phyloP scores from a whole-genome alignment of 2,113 vertebrate genomes.

The Anhinga anhinga region DNA sequence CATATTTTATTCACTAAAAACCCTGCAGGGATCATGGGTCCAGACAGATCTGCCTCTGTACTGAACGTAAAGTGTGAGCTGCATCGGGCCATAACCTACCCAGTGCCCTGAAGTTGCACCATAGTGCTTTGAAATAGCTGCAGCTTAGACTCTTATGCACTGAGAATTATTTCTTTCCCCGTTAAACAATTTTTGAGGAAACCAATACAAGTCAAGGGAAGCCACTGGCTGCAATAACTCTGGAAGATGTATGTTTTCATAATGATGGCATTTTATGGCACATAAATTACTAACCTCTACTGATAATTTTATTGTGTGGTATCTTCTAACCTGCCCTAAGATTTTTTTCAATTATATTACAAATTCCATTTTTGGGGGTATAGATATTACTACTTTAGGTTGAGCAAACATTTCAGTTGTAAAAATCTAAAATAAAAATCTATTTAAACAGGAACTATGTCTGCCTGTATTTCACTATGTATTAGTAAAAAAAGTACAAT shows the following conservation, averaged over 20 bases:
- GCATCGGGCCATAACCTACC: accelerated
- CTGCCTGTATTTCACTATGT: background rate
- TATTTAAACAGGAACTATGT: background rate
- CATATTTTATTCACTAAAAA: background rate
- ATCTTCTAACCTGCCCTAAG: background rate
- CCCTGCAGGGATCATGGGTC: background rate
- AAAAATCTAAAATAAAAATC: background rate
- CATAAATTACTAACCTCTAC: background rate
- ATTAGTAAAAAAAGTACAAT: background rate
- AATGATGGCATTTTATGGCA: background rate
- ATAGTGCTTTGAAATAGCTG: background rate
- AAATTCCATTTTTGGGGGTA: background rate
- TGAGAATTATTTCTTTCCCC: background rate
- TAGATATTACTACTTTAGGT: background rate
- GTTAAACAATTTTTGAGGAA: background rate
- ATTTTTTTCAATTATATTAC: background rate
- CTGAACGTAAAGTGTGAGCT: background rate
- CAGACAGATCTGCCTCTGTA: background rate
- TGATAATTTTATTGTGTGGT: background rate
- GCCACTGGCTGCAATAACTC: background rate
- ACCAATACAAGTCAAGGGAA: background rate
- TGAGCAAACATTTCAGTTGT: background rate
- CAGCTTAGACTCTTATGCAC: background rate
- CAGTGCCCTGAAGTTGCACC: background rate
- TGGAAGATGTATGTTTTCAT: background rate